Conservation (phyloP, 2,797 vertebrate genomes). For the Antrozous pallidus region DNA sequence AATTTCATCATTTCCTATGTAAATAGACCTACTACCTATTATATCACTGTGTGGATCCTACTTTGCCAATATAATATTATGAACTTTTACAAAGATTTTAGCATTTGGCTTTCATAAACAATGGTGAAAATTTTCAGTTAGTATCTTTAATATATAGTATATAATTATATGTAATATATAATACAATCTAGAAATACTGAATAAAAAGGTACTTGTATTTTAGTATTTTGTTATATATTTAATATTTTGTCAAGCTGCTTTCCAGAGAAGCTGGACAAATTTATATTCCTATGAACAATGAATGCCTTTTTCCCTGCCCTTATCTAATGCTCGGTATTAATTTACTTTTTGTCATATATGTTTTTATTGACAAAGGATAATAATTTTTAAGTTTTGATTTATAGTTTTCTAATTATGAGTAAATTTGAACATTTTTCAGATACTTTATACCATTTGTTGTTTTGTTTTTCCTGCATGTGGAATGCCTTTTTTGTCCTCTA, state of each 20-base stretch:
- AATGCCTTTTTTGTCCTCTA: neutral
- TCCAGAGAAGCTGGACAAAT: neutral
- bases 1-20: neutral
- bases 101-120: neutral
- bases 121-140: neutral
- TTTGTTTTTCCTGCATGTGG: neutral
- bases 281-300: neutral
- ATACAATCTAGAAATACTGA: neutral
- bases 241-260: neutral
- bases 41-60: neutral
- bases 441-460: neutral
- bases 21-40: neutral
- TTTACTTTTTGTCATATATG: neutral
- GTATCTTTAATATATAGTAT: neutral
- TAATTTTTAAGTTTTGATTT: neutral
- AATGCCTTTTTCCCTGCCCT: neutral
- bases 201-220: neutral
- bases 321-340: neutral
- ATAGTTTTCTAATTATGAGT: neutral
- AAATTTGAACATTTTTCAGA: conserved; percentile 1
- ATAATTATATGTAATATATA: neutral
- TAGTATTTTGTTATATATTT: neutral
- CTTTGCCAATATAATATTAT: neutral
- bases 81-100: neutral
- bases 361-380: neutral